Conservation (phyloP, 2,888 invertebrate genomes). For the Ophonus ardosiacus region DNA sequence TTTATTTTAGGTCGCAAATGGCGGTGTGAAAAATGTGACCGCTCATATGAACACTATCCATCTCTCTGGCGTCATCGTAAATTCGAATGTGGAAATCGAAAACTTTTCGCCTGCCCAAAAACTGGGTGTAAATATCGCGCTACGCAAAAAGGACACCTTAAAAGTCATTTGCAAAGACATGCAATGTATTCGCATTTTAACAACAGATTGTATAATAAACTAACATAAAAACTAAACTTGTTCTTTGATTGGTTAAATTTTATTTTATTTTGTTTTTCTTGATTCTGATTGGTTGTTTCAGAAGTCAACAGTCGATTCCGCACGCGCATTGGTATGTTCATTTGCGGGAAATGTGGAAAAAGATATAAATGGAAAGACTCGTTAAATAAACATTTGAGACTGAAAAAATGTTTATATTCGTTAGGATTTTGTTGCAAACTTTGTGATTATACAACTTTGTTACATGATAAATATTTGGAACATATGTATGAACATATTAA, state of each 20-base stretch:
- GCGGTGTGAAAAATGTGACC: slow-evolving; percentile 15
- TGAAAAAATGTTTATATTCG: slow-evolving; percentile 4
- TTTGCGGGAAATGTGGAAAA: slow-evolving; percentile 62
- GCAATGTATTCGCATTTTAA: neutral
- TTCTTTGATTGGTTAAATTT: neutral
- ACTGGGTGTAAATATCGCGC: slow-evolving; percentile 64
- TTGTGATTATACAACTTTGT: slow-evolving; percentile 1
- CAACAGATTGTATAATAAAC: neutral
- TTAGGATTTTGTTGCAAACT: slow-evolving; percentile 15
- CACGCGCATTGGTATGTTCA: slow-evolving; percentile 44
- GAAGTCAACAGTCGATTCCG: slow-evolving; percentile 18
- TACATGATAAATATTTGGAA: neutral
- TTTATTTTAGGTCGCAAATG: slow-evolving; percentile 35
- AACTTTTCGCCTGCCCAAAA: slow-evolving; percentile 69
- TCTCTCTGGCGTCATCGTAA: slow-evolving; percentile 67
- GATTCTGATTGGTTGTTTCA: slow-evolving; percentile 33
- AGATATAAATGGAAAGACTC: slow-evolving; percentile 66
- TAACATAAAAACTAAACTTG: neutral
- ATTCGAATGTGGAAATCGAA: slow-evolving; percentile 78
- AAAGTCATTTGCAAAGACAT: slow-evolving; percentile 51
- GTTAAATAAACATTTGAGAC: slow-evolving; percentile 64
- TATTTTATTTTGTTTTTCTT: neutral
- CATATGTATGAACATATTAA: slow-evolving; percentile 41
- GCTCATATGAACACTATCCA: slow-evolving; percentile 27
- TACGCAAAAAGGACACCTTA: slow-evolving; percentile 68